These are phyloP conservation scores for Camarhynchus parvulus DNA, from an alignment of 2,113 vertebrate species.

Conservation along the genomic window DNA sequence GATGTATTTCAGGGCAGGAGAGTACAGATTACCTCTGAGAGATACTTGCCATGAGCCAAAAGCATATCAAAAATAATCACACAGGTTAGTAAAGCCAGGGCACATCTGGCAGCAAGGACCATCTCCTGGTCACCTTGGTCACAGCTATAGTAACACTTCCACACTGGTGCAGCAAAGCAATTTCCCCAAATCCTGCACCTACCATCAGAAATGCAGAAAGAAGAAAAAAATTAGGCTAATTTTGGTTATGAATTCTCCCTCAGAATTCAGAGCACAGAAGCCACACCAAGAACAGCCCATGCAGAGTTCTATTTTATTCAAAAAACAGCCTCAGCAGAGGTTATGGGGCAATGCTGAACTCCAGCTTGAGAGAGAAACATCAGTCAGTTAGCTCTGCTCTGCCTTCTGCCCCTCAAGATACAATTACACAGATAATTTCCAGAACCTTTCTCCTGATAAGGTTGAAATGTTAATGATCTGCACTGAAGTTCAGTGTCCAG, in stretches of 20 bases:
- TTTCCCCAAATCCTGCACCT: neutral
- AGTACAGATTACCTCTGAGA: neutral
- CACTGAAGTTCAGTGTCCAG: neutral
- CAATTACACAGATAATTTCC: neutral
- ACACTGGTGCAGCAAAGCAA: neutral
- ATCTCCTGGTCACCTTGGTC: neutral
- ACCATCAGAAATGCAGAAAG: neutral
- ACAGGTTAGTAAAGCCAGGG: neutral
- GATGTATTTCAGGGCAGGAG: accelerated
- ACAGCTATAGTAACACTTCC: neutral
- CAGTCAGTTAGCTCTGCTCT: neutral
- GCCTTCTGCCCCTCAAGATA: neutral
- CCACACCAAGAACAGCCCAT: neutral
- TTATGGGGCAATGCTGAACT: neutral
- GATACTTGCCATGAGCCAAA: neutral
- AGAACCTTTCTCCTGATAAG: neutral
- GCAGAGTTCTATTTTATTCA: neutral
- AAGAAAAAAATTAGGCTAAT: neutral
- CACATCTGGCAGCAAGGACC: neutral
- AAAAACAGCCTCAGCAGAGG: neutral
- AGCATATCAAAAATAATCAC: neutral
- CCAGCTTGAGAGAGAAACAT: neutral
- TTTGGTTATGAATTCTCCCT: neutral
- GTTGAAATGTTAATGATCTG: neutral
- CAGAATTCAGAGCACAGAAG: neutral